Evolutionary conservation across 2,113 vertebrate genomes (phyloP).

Genomic region (Gambusia holbrooki): DNA sequence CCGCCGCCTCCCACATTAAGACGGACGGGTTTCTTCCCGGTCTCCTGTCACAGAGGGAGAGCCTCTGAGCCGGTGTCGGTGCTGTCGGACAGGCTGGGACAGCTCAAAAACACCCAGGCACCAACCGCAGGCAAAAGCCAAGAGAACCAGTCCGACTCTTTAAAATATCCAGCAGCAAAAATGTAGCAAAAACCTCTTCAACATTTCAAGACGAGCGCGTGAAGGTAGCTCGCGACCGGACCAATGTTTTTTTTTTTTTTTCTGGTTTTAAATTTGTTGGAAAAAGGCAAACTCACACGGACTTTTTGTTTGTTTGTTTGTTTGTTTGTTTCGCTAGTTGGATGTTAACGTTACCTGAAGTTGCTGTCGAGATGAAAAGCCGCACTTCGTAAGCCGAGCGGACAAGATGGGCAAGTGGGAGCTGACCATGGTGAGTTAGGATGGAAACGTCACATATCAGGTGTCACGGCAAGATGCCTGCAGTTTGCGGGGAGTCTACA

Average conservation of each 20-base stretch:
- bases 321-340: neutral
- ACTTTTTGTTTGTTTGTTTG: no score
- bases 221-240: conserved; percentile 34
- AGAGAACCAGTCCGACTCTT: neutral
- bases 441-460: neutral
- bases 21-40: neutral
- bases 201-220: neutral
- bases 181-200: conserved; percentile 16
- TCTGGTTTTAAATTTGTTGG: neutral
- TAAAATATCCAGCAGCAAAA: neutral
- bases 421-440: conserved; percentile 76
- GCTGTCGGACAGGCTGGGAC: neutral
- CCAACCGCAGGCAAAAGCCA: neutral
- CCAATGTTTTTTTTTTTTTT: no score
- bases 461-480: neutral
- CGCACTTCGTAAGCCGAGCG: conserved; percentile 22
- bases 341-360: conserved; percentile 22
- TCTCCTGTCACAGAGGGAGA: neutral
- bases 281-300: conserved; percentile 40
- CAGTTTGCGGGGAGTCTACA: no score
- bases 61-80: neutral
- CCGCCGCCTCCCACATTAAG: conserved; percentile 42
- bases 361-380: conserved; percentile 54
- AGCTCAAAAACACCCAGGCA: neutral
- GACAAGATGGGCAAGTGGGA: conserved; percentile 83